These are phyloP conservation scores for Doris montereyensis DNA, from an alignment of 2,888 invertebrate genomes.

Conservation along the genomic window DNA sequence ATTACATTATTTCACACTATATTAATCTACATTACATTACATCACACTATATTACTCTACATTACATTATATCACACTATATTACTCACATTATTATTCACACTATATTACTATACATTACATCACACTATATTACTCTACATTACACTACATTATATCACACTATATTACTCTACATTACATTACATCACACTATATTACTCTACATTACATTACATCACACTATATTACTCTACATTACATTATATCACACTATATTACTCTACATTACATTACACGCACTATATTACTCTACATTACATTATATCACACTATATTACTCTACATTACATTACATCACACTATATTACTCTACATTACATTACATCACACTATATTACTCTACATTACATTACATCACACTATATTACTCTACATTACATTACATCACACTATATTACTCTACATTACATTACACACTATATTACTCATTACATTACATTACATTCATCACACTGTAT, in stretches of 20 bases:
- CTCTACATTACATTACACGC: background rate
- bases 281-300: background rate
- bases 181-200: background rate
- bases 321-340: background rate
- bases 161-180: background rate
- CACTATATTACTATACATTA: background rate
- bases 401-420: background rate
- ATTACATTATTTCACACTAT: background rate
- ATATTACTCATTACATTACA: too few relatives aligned
- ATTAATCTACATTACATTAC: background rate
- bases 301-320: background rate
- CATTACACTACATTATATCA: background rate
- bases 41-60: background rate
- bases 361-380: background rate
- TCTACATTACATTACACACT: background rate
- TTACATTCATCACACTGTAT: too few relatives aligned
- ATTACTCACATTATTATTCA: background rate
- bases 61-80: background rate
- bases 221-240: background rate
- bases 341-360: background rate
- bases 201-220: background rate
- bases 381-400: background rate
- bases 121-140: background rate
- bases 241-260: background rate
- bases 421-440: background rate